Evolutionary conservation across 2,113 vertebrate species (phyloP).

Genomic region (Vombatus ursinus): DNA sequence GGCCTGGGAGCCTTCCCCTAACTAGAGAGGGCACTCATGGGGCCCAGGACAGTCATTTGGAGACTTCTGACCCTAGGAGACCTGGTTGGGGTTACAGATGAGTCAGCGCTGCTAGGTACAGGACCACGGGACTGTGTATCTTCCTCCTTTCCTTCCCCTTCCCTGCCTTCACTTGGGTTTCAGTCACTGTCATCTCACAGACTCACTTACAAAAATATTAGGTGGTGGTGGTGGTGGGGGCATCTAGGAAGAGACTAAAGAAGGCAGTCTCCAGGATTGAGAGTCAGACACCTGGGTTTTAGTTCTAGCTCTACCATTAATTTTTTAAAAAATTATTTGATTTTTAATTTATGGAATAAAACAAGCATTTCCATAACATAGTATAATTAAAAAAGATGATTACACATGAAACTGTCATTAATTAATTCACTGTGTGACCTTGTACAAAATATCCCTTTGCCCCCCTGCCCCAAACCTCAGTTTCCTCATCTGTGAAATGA

Average conservation of each 20-base stretch:
- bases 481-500: neutral
- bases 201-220: neutral
- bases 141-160: rapidly evolving
- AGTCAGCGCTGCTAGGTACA: neutral
- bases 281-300: neutral
- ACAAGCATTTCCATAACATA: neutral
- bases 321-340: neutral
- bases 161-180: neutral
- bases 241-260: neutral
- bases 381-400: neutral
- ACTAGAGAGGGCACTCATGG: neutral
- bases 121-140: too few species aligned
- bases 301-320: neutral
- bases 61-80: slow-evolving; percentile 15
- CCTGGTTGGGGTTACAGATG: neutral
- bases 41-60: slow-evolving; percentile 50
- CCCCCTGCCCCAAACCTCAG: neutral
- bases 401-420: neutral
- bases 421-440: neutral
- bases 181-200: neutral
- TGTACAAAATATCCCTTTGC: neutral
- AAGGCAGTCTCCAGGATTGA: neutral
- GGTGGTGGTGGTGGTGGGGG: too few species aligned
- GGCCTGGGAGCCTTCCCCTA: slow-evolving; percentile 53
- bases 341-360: neutral